These are phyloP conservation scores for Cheirogaleus major DNA, from an alignment of 2,797 vertebrate species.

Conservation along the genomic window DNA sequence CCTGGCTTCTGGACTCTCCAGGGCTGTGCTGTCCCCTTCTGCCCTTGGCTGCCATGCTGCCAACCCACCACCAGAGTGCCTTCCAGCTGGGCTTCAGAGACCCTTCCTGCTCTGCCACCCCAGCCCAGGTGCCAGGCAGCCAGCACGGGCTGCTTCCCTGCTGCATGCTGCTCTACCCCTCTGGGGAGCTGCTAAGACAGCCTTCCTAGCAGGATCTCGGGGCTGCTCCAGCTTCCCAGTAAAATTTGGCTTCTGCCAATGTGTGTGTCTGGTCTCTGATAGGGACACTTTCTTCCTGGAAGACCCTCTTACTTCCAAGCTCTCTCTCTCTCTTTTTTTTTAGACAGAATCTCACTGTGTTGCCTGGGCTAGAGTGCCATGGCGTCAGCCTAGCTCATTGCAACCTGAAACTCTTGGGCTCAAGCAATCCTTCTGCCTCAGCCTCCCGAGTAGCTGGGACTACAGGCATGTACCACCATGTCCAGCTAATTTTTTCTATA, in stretches of 20 bases:
- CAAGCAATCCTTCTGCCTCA: no score
- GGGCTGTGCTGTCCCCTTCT: background rate
- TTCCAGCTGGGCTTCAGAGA: background rate
- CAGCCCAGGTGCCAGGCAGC: background rate
- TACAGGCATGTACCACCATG: no score
- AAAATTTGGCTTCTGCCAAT: background rate
- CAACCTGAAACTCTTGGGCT: no score
- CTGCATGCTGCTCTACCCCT: background rate
- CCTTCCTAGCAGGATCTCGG: background rate
- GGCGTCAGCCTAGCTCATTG: no score
- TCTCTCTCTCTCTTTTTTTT: no score
- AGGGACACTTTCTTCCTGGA: background rate
- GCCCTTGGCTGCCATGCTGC: background rate
- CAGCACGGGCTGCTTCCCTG: background rate
- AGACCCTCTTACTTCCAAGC: background rate
- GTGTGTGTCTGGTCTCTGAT: background rate
- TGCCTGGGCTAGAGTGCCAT: no score
- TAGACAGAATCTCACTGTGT: no score
- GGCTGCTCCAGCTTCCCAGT: background rate
- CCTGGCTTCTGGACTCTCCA: background rate
- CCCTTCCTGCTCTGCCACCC: background rate
- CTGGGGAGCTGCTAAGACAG: background rate
- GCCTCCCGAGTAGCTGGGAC: no score
- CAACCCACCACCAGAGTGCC: background rate
- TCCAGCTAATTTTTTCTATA: no score